phyloP scores from a whole-genome alignment of 2,113 vertebrate species.

The Trogon melanurus region DNA sequence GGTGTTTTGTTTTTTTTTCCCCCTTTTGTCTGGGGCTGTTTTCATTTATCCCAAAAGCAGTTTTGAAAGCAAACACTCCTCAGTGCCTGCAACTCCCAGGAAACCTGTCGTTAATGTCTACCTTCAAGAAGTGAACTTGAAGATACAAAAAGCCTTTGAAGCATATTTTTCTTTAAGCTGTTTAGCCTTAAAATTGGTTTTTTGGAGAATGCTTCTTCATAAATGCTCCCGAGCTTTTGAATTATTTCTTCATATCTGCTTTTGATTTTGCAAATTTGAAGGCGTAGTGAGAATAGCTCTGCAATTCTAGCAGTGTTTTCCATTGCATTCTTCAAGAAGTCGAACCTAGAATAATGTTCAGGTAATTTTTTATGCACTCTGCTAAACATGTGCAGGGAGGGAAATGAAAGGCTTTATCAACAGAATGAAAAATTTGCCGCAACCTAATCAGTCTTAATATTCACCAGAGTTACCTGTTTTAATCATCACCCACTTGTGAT shows the following conservation, averaged over 20 bases:
- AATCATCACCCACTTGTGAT: conserved; percentile 28
- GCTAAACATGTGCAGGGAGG: neutral
- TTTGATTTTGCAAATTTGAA: neutral
- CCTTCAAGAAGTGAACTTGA: neutral
- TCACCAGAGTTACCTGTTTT: conserved; percentile 9
- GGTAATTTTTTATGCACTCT: neutral
- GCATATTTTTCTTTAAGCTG: neutral
- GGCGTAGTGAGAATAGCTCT: neutral
- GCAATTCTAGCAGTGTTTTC: neutral
- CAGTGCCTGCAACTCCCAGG: neutral
- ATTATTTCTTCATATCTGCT: neutral
- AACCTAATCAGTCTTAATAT: neutral
- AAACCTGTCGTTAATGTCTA: neutral
- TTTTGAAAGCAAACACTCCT: neutral
- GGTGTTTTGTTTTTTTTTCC: neutral
- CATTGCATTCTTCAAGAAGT: neutral
- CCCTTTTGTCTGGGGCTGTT: neutral
- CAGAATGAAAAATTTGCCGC: neutral
- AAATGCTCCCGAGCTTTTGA: neutral
- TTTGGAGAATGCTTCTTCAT: neutral
- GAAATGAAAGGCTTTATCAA: neutral
- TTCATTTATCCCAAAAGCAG: neutral
- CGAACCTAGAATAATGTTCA: neutral
- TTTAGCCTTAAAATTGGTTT: neutral
- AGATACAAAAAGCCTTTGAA: neutral